Percentiles rank a stretch among this genome's conserved stretches.
These are phyloP conservation scores for Heterohyrax brucei DNA, from an alignment of 2,797 vertebrate genomes.

Conservation along the genomic window DNA sequence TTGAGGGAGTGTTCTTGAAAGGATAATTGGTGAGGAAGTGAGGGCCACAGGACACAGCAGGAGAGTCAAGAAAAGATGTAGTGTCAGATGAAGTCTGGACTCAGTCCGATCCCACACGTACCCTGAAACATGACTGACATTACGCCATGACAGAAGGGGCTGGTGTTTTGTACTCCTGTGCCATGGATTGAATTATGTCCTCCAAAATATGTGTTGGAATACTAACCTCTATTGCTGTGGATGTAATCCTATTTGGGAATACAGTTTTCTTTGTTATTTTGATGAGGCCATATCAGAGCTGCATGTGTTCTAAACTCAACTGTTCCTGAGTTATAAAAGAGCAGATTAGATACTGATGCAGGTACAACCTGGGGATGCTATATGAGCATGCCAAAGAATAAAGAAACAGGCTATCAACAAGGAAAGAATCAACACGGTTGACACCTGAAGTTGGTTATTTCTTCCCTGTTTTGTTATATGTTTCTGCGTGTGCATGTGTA, in stretches of 20 bases:
- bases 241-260: not conserved
- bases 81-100: not conserved
- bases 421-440: not conserved
- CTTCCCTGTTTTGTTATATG: not conserved
- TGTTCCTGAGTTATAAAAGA: not conserved
- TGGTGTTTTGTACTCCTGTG: not conserved
- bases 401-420: not conserved
- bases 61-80: not conserved
- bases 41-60: not conserved
- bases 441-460: not conserved
- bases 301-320: not conserved
- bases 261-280: not conserved
- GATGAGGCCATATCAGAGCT: not conserved
- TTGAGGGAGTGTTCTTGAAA: not conserved
- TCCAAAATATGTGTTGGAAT: not conserved
- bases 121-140: not conserved
- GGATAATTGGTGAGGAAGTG: not conserved
- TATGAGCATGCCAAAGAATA: not conserved
- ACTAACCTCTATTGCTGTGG: not conserved
- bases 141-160: not conserved
- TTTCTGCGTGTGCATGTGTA: not conserved
- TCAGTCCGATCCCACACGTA: not conserved
- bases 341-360: not conserved
- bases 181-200: not conserved
- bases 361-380: not conserved